Evolutionary conservation across 2,797 vertebrate species (phyloP).

Genomic region (Sus cebifrons): DNA sequence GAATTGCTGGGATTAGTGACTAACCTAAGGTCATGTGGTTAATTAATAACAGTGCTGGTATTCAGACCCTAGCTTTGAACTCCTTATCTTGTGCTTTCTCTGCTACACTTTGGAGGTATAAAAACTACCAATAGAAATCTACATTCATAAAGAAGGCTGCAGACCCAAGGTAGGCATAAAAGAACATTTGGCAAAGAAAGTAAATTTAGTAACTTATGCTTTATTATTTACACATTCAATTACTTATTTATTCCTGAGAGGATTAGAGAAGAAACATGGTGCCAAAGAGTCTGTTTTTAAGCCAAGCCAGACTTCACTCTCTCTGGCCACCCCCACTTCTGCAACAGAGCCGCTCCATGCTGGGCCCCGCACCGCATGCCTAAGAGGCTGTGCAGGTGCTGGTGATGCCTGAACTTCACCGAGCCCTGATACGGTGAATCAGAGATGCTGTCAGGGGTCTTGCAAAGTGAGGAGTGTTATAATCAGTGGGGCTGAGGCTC

Average conservation of each 20-base stretch:
- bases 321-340: background rate
- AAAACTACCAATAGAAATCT: slow-evolving; percentile 65
- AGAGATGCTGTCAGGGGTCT: background rate
- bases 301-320: background rate
- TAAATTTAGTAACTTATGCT: slow-evolving; percentile 57
- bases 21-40: slow-evolving; percentile 72
- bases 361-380: background rate
- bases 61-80: slow-evolving; percentile 72
- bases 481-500: background rate
- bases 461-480: background rate
- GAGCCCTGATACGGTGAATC: slow-evolving; percentile 15
- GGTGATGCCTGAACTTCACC: background rate
- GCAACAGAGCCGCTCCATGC: background rate
- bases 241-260: slow-evolving; percentile 55
- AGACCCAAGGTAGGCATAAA: background rate
- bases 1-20: slow-evolving; percentile 74
- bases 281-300: slow-evolving; percentile 19
- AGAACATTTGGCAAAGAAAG: slow-evolving; percentile 62
- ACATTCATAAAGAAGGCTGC: slow-evolving; percentile 49
- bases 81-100: slow-evolving; percentile 72
- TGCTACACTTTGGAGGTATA: slow-evolving; percentile 56
- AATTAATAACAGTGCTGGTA: slow-evolving; percentile 76
- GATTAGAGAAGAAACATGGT: slow-evolving; percentile 7
- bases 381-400: background rate
- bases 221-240: slow-evolving; percentile 59